Base-by-base conservation (phyloP, 2,888 invertebrate species). In the Blastobasis lacticolella region DNA sequence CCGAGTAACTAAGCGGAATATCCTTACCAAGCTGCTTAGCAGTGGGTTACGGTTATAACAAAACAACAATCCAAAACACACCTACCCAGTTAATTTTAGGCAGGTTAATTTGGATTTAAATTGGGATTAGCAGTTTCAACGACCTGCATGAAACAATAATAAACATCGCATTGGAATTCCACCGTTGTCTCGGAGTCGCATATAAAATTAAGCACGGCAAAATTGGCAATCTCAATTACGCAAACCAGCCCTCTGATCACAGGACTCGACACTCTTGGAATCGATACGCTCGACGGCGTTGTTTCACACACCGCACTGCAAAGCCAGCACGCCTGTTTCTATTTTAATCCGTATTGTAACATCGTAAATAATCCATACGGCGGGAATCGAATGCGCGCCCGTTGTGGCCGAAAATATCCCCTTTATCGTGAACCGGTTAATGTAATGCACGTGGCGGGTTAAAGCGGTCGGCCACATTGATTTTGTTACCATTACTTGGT, bases 301-400 rank as follows among this genome's bases (percentile, higher is more conserved):
- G 42, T 42, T 42, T 23, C 23, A 23, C 23, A 23, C 23, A 23
- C 23, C 23, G 3, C 23, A 23, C 58, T 57, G 55, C 55, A 65
- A 64, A 57, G 61, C 66, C 55, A 65, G 46, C 23, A 23, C 23
- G 23, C 23, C 23, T 54, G 63, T 61, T 70, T 76, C 78, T 79
- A 78, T 78, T 78, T 78, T 64, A 69, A 74, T 72, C 76, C 64
- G 57, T 63, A 57, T 66, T 66, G 66, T 65, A 63, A 55, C 67
- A 60, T 78, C 77, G 75, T 79, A 78, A 80, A 79, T 79, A 78
- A 75, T 75, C 69, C 72, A 63, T 70, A 68, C 64, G 64, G 49
- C 49, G 62, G 63, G 70, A 73, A 75, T 75, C 69, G 72, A 71
- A 69, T 69, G 67, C 68, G 64, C 68, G 66, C 64, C 62, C 57